phyloP scores from a whole-genome alignment of 1,140 invertebrate genomes.

The Elysia chlorotica region DNA sequence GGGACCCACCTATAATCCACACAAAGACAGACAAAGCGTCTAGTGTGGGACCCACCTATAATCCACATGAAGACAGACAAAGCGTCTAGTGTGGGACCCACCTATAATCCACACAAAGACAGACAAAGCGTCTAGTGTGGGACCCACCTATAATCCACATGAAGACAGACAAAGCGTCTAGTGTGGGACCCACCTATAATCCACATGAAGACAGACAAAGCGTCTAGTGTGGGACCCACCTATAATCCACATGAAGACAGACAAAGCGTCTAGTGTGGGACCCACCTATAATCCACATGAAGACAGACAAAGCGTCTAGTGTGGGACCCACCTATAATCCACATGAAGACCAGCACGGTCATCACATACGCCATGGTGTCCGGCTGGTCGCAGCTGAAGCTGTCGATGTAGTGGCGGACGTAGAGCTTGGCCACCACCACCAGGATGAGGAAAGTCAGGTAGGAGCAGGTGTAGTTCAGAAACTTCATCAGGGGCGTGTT shows the following conservation, averaged over 20 bases:
- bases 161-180: neutral
- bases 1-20: neutral
- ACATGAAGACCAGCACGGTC: conserved; percentile 35
- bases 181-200: conserved; percentile 40
- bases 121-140: too few species aligned
- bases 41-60: conserved; percentile 31
- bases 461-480: conserved; percentile 94
- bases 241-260: conserved; percentile 1
- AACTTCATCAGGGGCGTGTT: conserved; percentile 97
- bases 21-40: neutral
- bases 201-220: conserved; percentile 32
- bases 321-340: conserved; percentile 38
- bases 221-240: neutral
- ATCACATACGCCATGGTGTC: conserved; percentile 28
- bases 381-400: conserved; percentile 34
- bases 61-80: conserved; percentile 34
- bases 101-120: neutral
- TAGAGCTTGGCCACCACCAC: conserved; percentile 38
- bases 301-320: neutral
- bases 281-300: neutral
- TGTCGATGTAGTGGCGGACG: conserved; percentile 30
- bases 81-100: neutral
- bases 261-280: neutral
- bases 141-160: neutral
- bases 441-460: conserved; percentile 83